Evolutionary conservation across 1,140 invertebrate genomes (phyloP).

Genomic region (Dendrolimus punctatus): DNA sequence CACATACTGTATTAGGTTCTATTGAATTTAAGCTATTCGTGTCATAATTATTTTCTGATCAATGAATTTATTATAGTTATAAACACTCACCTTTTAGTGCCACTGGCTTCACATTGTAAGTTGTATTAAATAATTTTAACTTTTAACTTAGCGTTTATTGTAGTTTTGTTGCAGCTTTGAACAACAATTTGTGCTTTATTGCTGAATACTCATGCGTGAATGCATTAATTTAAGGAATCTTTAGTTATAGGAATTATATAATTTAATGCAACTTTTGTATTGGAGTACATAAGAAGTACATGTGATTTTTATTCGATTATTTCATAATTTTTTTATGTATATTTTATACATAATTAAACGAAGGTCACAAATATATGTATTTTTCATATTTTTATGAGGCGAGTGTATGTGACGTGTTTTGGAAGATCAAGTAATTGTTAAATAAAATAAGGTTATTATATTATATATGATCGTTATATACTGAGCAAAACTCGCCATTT

Average conservation of each 20-base stretch:
- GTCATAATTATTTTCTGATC: slow-evolving; percentile 56
- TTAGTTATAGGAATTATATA: slow-evolving; percentile 51
- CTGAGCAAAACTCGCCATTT: neutral
- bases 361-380: slow-evolving; percentile 37
- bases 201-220: slow-evolving; percentile 69
- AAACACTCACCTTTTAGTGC: slow-evolving; percentile 55
- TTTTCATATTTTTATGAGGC: slow-evolving; percentile 22
- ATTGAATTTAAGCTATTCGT: slow-evolving; percentile 43
- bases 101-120: slow-evolving; percentile 61
- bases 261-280: slow-evolving; percentile 60
- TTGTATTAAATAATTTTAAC: slow-evolving; percentile 51
- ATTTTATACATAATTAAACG: slow-evolving; percentile 10
- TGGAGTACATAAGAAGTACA: slow-evolving; percentile 68
- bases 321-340: slow-evolving; percentile 1
- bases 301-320: slow-evolving; percentile 57
- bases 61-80: slow-evolving; percentile 27
- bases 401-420: slow-evolving; percentile 33
- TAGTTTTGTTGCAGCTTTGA: slow-evolving; percentile 69
- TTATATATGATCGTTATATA: neutral
- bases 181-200: slow-evolving; percentile 66
- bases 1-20: slow-evolving; percentile 7
- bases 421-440: slow-evolving; percentile 4
- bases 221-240: slow-evolving; percentile 53
- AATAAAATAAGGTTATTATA: neutral
- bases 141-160: slow-evolving; percentile 38